Conservation (phyloP, 2,888 invertebrate genomes). For the Antitype chi region DNA sequence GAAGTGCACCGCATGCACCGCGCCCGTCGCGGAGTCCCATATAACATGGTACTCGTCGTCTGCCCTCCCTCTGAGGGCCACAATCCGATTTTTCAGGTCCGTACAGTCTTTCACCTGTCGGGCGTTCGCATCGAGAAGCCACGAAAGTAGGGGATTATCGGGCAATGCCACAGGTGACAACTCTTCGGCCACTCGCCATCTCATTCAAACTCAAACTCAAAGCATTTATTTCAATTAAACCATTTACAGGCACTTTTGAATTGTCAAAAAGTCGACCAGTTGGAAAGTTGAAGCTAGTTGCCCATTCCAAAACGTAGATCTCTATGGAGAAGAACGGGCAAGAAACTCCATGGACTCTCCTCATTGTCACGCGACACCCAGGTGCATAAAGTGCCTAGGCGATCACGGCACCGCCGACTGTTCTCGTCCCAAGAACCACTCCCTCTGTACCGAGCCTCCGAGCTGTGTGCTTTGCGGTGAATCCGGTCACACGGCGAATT, state of each 20-base stretch:
- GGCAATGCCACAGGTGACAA: not conserved
- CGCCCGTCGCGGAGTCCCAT: too few relatives aligned
- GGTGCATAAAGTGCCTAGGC: not conserved
- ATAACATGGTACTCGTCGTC: not conserved
- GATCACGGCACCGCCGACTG: not conserved
- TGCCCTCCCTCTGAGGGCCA: not conserved
- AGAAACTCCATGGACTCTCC: too few relatives aligned
- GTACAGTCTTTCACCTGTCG: not conserved
- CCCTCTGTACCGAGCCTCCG: not conserved
- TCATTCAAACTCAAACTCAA: too few relatives aligned
- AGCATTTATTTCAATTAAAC: too few relatives aligned
- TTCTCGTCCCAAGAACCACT: not conserved
- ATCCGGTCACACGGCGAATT: not conserved
- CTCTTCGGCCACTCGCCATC: not conserved
- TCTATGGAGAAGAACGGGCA: too few relatives aligned
- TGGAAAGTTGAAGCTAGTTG: too few relatives aligned
- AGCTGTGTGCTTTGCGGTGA: too few relatives aligned
- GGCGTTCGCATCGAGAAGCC: not conserved
- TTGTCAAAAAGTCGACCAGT: too few relatives aligned
- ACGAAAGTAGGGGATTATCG: fast-evolving
- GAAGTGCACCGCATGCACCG: too few relatives aligned
- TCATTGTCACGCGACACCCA: not conserved
- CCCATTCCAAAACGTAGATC: too few relatives aligned
- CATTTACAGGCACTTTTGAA: too few relatives aligned
- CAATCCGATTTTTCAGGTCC: not conserved